Conservation (phyloP, 2,797 vertebrate species). For the Siniperca obscura region DNA sequence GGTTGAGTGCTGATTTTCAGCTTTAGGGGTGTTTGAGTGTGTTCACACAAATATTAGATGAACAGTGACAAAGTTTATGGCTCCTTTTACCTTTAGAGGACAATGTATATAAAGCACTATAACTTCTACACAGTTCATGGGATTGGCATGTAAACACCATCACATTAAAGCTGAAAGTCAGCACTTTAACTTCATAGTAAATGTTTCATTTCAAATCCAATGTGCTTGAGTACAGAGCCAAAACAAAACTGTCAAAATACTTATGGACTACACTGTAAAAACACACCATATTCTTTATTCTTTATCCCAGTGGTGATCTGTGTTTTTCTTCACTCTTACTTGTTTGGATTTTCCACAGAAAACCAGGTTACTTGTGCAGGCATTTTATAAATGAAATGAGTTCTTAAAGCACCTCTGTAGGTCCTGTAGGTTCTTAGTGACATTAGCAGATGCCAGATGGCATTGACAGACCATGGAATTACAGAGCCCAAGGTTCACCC, state of each 20-base stretch:
- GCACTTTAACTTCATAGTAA: background rate
- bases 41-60: background rate
- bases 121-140: too few relatives aligned
- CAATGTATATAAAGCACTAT: background rate
- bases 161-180: background rate
- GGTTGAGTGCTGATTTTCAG: background rate
- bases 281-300: background rate
- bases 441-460: slow-evolving; percentile 6
- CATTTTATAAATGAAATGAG: background rate
- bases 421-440: background rate
- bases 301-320: background rate
- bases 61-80: too few relatives aligned
- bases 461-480: background rate
- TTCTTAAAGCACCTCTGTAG: background rate
- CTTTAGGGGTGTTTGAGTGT: background rate
- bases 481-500: background rate
- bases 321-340: background rate
- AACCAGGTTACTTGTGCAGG: background rate
- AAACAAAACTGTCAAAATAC: slow-evolving; percentile 11
- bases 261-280: background rate
- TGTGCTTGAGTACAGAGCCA: background rate
- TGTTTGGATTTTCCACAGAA: background rate
- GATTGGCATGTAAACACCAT: too few relatives aligned
- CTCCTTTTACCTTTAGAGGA: background rate
- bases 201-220: background rate